These are phyloP conservation scores for Dendrocopos noguchii DNA, from an alignment of 2,113 vertebrate species.

Conservation along the genomic window DNA sequence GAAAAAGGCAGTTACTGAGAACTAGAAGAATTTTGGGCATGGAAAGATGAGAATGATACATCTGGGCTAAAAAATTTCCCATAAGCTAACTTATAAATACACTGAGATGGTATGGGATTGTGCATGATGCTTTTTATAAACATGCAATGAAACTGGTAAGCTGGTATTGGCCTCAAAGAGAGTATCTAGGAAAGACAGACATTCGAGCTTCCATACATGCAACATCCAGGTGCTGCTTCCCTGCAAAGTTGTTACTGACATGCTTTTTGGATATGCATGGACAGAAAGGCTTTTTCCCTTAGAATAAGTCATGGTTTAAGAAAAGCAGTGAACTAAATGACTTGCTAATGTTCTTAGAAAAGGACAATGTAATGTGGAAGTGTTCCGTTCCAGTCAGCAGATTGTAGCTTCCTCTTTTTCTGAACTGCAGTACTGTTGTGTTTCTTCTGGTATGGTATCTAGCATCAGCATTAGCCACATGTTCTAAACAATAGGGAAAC, in stretches of 20 bases:
- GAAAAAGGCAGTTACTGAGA: background rate
- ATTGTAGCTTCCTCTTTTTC: background rate
- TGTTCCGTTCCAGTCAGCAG: background rate
- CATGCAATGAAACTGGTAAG: background rate
- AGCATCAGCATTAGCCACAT: background rate
- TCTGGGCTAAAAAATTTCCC: background rate
- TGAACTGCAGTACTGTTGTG: background rate
- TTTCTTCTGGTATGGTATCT: background rate
- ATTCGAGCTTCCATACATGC: background rate
- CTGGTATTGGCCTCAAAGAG: background rate
- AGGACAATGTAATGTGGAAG: background rate
- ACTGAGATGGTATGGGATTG: background rate
- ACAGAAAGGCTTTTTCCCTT: background rate
- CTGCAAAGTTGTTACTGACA: background rate
- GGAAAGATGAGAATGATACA: background rate
- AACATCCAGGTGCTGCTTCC: background rate
- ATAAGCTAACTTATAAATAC: background rate
- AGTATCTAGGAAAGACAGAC: background rate
- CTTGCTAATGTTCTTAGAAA: background rate
- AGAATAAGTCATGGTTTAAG: background rate
- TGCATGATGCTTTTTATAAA: background rate
- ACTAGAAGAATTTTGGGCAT: background rate
- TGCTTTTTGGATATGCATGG: background rate
- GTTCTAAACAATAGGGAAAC: background rate
- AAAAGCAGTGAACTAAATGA: background rate